These are phyloP conservation scores for Alectoris magna DNA, from an alignment of 2,797 vertebrate species.

Conservation along the genomic window DNA sequence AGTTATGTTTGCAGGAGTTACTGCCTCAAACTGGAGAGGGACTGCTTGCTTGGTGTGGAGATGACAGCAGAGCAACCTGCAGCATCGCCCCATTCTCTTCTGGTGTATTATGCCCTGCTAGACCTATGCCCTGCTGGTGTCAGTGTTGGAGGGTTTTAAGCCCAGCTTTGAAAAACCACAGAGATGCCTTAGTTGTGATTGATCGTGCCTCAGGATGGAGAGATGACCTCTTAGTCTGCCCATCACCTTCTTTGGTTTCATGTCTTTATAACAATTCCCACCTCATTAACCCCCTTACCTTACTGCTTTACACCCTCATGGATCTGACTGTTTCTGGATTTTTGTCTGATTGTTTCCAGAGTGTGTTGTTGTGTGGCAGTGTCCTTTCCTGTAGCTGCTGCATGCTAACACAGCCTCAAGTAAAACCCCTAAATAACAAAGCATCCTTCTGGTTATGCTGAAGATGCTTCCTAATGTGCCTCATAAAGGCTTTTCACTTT, in stretches of 20 bases:
- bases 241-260: fast-evolving
- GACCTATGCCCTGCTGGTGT: neutral
- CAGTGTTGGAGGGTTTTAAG: neutral
- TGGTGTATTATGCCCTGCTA: neutral
- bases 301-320: neutral
- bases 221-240: neutral
- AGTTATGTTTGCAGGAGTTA: neutral
- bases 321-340: neutral
- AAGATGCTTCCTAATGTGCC: neutral
- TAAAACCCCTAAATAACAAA: neutral
- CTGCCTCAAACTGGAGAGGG: neutral
- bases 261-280: neutral
- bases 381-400: neutral
- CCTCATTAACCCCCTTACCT: neutral
- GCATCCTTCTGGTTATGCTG: neutral
- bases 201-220: neutral
- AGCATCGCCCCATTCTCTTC: fast-evolving
- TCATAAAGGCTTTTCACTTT: too few relatives aligned
- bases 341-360: neutral
- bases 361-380: neutral
- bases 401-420: neutral
- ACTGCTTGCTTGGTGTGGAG: neutral
- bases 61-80: neutral
- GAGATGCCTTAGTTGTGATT: neutral
- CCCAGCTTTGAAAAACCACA: neutral